A percentile compares a stretch with the other conserved stretches of the same genome.
phyloP scores from a whole-genome alignment of 1,140 invertebrate species.

The Manduca sexta region DNA sequence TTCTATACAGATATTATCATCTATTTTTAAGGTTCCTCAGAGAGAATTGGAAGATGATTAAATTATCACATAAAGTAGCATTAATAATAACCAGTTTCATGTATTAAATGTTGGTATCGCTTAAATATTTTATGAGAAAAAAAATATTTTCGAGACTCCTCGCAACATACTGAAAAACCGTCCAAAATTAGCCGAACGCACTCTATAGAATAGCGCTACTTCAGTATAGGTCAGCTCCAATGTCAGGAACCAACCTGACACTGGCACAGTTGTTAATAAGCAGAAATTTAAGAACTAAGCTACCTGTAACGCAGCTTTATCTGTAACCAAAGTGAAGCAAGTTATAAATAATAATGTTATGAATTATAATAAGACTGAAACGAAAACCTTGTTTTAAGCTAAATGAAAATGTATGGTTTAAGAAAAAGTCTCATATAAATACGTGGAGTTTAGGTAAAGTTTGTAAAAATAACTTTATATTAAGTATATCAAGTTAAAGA shows the following conservation, averaged over 20 bases:
- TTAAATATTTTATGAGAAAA: no score
- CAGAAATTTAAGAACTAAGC: conserved; percentile 1
- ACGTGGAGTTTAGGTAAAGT: background rate
- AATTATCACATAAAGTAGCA: no score
- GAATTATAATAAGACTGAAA: background rate
- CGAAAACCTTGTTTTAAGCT: no score
- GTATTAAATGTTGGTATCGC: no score
- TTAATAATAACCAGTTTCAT: no score
- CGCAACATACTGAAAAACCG: no score
- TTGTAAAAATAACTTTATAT: background rate
- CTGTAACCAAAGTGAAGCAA: background rate
- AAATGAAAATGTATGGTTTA: background rate
- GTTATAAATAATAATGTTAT: background rate
- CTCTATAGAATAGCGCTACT: conserved; percentile 14
- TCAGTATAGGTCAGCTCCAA: conserved; percentile 12
- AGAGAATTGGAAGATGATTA: no score
- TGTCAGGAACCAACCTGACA: conserved; percentile 4
- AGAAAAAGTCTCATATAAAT: background rate
- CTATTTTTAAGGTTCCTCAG: no score
- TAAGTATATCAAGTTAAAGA: background rate
- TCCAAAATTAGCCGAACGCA: no score
- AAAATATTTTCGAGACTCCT: no score
- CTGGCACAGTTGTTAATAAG: background rate
- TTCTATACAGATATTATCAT: no score
- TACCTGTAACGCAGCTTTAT: background rate